Percentiles rank a stretch among this genome's conserved stretches.
These are phyloP conservation scores for Neoascia interrupta DNA, from an alignment of 2,888 invertebrate species.

Conservation along the genomic window DNA sequence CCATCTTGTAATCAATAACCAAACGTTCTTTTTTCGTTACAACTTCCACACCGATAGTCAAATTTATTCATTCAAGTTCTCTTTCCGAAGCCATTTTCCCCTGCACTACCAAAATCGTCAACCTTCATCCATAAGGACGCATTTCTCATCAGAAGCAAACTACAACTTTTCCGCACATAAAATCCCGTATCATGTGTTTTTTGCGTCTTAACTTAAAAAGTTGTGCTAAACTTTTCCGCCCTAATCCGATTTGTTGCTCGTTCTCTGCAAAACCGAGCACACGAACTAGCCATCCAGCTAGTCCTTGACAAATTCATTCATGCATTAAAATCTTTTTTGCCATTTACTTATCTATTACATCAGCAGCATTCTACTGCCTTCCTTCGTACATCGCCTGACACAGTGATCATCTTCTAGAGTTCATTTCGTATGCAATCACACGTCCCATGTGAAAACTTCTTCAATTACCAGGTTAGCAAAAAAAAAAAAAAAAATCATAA, in stretches of 20 bases:
- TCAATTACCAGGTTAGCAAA: constrained; percentile 50
- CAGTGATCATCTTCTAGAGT: neutral
- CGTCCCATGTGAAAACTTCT: constrained; percentile 50
- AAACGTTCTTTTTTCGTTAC: no score
- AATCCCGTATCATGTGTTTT: constrained; percentile 36
- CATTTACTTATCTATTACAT: constrained; percentile 33
- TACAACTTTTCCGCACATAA: constrained; percentile 34
- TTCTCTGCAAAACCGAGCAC: no score
- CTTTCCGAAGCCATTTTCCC: constrained; percentile 4
- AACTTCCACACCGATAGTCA: constrained; percentile 3
- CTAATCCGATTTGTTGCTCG: constrained; percentile 1
- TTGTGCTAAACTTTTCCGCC: constrained; percentile 22
- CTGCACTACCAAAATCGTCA: no score
- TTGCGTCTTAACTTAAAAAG: constrained; percentile 10
- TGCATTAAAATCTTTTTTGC: constrained; percentile 29
- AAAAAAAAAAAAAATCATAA: constrained; percentile 6
- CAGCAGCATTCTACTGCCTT: neutral
- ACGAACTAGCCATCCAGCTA: no score
- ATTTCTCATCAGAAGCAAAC: constrained; percentile 22
- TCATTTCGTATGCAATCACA: constrained; percentile 51
- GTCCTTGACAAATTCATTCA: constrained; percentile 43
- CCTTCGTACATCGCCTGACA: no score
- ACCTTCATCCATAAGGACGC: neutral
- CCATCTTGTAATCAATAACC: no score
- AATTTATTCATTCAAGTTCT: constrained; percentile 22